These are phyloP conservation scores for Leptopterna dolabrata DNA, from an alignment of 2,888 invertebrate genomes.

Conservation along the genomic window DNA sequence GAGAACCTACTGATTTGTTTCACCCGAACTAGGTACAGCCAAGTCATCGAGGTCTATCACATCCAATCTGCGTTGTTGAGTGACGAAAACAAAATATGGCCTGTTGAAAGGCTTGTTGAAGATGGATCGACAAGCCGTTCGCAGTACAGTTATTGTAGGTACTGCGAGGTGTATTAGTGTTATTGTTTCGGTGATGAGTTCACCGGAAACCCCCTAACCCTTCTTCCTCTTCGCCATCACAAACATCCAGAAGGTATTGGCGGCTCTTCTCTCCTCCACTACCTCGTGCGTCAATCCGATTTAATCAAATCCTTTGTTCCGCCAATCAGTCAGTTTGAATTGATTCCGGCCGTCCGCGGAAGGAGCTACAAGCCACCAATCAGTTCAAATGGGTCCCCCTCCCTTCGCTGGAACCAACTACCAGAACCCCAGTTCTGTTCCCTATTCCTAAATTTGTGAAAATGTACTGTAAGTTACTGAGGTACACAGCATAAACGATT, in stretches of 20 bases:
- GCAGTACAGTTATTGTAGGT: background rate
- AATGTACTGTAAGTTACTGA: background rate
- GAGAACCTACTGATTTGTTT: no score
- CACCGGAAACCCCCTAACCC: background rate
- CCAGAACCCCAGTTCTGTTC: background rate
- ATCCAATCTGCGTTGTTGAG: no score
- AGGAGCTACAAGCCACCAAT: conserved; percentile 36
- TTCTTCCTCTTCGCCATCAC: background rate
- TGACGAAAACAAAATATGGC: background rate
- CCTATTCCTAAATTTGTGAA: background rate
- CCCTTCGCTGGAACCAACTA: background rate
- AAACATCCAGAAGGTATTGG: background rate
- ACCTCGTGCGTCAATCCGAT: conserved; percentile 38
- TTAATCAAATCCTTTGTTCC: conserved; percentile 50
- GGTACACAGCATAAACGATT: no score
- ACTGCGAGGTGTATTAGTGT: background rate
- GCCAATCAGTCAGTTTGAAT: conserved; percentile 41
- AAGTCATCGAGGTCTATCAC: no score
- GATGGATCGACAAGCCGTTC: background rate
- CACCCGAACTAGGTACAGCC: no score
- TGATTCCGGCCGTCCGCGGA: conserved; percentile 25
- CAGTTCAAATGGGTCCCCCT: background rate
- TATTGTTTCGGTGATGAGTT: conserved; percentile 6
- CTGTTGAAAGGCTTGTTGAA: background rate
- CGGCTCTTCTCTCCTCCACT: background rate